A percentile compares a stretch with the other conserved stretches of the same genome.
Conservation (phyloP, 2,113 vertebrate genomes). For the Sclerurus mexicanus region DNA sequence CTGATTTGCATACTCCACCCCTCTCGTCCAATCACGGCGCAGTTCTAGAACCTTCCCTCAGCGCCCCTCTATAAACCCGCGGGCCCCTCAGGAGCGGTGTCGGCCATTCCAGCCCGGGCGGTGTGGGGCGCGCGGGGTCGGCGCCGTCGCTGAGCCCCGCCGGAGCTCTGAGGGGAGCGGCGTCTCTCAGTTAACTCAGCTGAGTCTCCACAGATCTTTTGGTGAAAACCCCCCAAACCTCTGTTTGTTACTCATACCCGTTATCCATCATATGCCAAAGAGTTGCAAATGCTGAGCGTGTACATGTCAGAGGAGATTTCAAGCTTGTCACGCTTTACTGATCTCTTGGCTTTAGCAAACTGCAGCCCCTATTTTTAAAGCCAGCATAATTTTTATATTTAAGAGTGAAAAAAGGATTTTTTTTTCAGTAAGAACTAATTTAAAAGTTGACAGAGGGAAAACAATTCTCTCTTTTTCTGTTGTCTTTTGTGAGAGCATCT, state of each 20-base stretch:
- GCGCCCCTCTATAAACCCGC: too few relatives aligned
- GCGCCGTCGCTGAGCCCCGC: too few relatives aligned
- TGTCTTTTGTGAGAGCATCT: neutral
- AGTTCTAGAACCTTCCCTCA: too few relatives aligned
- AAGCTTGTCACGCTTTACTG: neutral
- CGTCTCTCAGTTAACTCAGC: neutral
- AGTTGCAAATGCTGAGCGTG: neutral
- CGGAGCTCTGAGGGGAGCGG: neutral
- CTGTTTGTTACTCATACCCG: neutral
- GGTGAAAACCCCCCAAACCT: neutral
- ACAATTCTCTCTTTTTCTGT: neutral
- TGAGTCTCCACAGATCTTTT: neutral
- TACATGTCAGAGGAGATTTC: neutral
- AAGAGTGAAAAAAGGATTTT: neutral
- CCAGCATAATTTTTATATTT: neutral
- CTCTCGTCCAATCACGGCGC: too few relatives aligned
- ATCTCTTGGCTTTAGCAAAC: neutral
- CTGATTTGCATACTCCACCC: too few relatives aligned
- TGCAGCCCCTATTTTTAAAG: neutral
- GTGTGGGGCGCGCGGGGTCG: too few relatives aligned
- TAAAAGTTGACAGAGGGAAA: neutral
- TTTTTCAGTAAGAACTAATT: neutral
- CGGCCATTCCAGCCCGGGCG: too few relatives aligned
- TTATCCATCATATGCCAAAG: neutral
- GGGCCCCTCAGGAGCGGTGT: too few relatives aligned